Conservation (phyloP, 2,888 invertebrate genomes). For the Pollenia amentaria region DNA sequence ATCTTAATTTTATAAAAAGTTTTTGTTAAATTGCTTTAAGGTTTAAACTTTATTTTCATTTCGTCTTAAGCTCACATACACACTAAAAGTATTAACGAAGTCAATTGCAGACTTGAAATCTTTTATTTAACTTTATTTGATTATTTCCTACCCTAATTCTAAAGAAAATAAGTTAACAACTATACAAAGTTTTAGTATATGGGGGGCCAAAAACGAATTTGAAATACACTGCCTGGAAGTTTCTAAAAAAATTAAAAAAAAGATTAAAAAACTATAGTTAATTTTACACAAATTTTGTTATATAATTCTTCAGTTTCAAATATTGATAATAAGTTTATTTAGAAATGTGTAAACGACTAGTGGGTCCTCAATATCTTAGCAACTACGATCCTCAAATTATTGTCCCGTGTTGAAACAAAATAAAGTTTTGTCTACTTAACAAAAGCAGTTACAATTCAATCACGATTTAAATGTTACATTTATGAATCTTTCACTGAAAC, state of each 20-base stretch:
- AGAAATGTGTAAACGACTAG: no score
- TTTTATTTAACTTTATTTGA: slow-evolving; percentile 83
- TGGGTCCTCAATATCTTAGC: no score
- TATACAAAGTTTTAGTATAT: background rate
- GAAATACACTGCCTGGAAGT: background rate
- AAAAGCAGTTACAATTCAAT: background rate
- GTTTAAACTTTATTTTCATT: slow-evolving; percentile 23
- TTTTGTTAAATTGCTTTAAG: background rate
- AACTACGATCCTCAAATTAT: no score
- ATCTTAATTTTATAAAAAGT: no score
- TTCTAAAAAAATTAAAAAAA: no score
- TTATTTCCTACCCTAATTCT: slow-evolving; percentile 78
- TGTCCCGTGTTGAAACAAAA: no score
- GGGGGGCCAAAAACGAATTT: background rate
- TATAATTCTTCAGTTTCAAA: no score
- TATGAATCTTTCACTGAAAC: background rate
- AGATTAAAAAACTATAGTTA: no score
- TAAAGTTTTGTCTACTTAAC: background rate
- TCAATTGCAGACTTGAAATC: slow-evolving; percentile 81
- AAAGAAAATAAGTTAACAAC: slow-evolving; percentile 42
- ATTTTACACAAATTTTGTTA: no score
- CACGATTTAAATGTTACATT: background rate
- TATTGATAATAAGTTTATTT: no score
- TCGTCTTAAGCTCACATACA: slow-evolving; percentile 5
- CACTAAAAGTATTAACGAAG: slow-evolving; percentile 73